Base-by-base conservation (phyloP, 2,888 invertebrate species). In the Pherbina coryleti region DNA sequence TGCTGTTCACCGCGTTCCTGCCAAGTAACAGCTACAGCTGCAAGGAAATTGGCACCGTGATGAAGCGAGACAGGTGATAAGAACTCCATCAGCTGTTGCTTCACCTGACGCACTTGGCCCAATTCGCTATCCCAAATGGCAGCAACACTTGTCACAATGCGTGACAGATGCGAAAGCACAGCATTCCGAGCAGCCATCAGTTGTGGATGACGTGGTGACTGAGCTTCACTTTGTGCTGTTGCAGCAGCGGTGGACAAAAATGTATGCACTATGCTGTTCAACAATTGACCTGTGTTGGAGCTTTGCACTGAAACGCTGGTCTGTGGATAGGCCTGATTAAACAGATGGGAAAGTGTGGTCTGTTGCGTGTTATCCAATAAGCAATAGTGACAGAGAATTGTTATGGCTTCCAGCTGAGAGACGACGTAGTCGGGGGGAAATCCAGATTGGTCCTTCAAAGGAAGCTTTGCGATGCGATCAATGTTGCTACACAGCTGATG, bases 11-110 rank as follows among this genome's bases (percentile, higher is more conserved):
- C 91, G 75, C 93, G 90, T 83, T 96, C 95, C 87, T 94, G 93
- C 97, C 97, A 97, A 44, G 96, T 96, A 7, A 96, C 94, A 1
- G 96, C 95, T 79, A 97, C 92, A 3, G 96, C 95, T 8, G 95
- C 94, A 77, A 97, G 90, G 84, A 97, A 95, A 86, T 94, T 94
- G 19, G 93, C 91, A 14, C 95, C 94, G 88, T 97, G 96, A 85
- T 95, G 94, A 76, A 95, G 92, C 8, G 96, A 95, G 71, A 97
- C 93, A 0, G 97, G 97, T 84, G 95, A 95, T 5, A 97, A 89
- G 82, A 97, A 93, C 86, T 96, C 95, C 83, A 97, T 89, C 69
- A 97, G 91, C 83, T 95, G 94, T 83, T 95, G 94, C 80, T 94
- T 93, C 14, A 96, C 93, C 37, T 88, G 88, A 1, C 90, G 84